These are phyloP conservation scores for Masnerella sp. DNA, from an alignment of 2,888 invertebrate genomes.

Conservation along the genomic window DNA sequence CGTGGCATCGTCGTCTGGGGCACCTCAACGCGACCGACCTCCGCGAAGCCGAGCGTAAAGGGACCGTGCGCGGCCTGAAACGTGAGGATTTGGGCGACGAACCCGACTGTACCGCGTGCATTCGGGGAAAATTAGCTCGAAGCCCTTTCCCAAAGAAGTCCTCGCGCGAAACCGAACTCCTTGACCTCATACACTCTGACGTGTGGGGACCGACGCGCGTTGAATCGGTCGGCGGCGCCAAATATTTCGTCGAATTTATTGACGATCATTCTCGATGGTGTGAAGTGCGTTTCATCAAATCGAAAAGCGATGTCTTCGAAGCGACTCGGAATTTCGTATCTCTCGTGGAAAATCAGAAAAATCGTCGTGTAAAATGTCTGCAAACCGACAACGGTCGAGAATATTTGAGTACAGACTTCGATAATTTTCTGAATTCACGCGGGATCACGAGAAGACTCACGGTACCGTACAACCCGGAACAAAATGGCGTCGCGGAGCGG, in stretches of 20 bases:
- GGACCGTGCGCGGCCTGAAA: conserved; percentile 3
- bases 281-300: conserved; percentile 4
- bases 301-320: conserved; percentile 4
- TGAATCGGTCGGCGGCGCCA: conserved; percentile 34
- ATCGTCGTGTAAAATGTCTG: not conserved
- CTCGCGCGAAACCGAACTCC: not conserved
- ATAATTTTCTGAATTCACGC: conserved; percentile 10
- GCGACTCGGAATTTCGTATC: not conserved
- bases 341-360: not conserved
- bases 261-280: conserved; percentile 60
- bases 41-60: not conserved
- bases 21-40: conserved; percentile 25
- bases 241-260: conserved; percentile 60
- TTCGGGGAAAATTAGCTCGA: conserved; percentile 3
- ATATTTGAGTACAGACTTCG: conserved; percentile 15
- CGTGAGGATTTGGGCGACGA: not conserved
- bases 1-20: conserved; percentile 31
- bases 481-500: conserved; percentile 7
- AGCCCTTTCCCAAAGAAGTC: conserved; percentile 13
- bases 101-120: not conserved
- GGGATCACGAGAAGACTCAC: conserved; percentile 24
- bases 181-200: conserved; percentile 59
- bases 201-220: conserved; percentile 59
- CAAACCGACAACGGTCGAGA: conserved; percentile 17
- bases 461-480: conserved; percentile 19